Percentiles rank a stretch among this genome's conserved stretches.
These are phyloP conservation scores for Tyto alba DNA, from an alignment of 2,113 vertebrate genomes.

Conservation along the genomic window DNA sequence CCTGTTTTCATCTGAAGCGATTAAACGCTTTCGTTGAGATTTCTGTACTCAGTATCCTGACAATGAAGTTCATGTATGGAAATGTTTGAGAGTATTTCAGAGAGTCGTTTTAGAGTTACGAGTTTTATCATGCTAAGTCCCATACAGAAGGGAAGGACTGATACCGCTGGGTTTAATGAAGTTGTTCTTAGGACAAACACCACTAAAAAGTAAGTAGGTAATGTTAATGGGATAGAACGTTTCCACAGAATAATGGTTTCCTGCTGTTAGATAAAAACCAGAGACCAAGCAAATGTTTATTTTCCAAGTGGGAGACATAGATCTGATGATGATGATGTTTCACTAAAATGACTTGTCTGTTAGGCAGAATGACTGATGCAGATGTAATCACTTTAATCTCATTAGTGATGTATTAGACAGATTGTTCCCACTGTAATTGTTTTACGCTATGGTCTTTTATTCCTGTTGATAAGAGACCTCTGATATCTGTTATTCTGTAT, in stretches of 20 bases:
- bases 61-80: not conserved
- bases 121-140: not conserved
- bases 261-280: slow-evolving; percentile 54
- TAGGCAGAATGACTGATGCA: slow-evolving; percentile 52
- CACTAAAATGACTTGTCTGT: slow-evolving; percentile 21
- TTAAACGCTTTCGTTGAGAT: not conserved
- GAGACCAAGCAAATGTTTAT: slow-evolving; percentile 41
- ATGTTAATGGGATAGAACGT: slow-evolving; percentile 31
- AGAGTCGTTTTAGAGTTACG: not conserved
- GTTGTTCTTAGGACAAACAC: not conserved
- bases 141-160: not conserved
- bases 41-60: not conserved
- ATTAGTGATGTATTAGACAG: slow-evolving; percentile 23
- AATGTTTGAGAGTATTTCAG: slow-evolving; percentile 7
- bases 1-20: not conserved
- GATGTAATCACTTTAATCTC: slow-evolving; percentile 59
- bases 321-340: slow-evolving; percentile 40
- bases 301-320: slow-evolving; percentile 56
- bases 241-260: slow-evolving; percentile 44
- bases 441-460: slow-evolving; percentile 15
- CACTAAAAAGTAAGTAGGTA: slow-evolving; percentile 30
- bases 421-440: slow-evolving; percentile 44
- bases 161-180: slow-evolving; percentile 35
- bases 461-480: slow-evolving; percentile 15
- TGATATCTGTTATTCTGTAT: not conserved